Evolutionary conservation across 92 coral and sea anemone species (phyloP).

Genomic region (Umimayanthus kanabou): DNA sequence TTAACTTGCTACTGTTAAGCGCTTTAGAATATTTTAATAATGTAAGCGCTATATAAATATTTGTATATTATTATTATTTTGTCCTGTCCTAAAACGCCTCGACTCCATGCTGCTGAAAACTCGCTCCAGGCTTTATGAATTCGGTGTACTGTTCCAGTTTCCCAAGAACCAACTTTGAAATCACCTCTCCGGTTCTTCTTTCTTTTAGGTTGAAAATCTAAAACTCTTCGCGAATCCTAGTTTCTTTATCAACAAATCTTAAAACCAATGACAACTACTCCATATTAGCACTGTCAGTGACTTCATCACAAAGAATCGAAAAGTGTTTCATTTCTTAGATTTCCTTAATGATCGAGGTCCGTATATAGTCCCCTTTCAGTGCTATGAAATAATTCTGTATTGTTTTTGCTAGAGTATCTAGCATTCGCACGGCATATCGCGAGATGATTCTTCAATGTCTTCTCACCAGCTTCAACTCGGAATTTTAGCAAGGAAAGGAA

Average conservation of each 20-base stretch:
- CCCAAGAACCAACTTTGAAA: too few relatives aligned
- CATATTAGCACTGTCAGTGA: conserved; percentile 13
- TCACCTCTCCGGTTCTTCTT: too few relatives aligned
- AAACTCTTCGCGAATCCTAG: background rate
- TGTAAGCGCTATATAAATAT: too few relatives aligned
- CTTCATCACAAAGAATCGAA: conserved; percentile 6
- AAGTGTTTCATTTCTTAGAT: conserved; percentile 3
- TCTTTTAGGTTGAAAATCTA: too few relatives aligned
- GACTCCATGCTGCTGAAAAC: too few relatives aligned
- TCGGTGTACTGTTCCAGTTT: too few relatives aligned
- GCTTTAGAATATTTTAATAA: too few relatives aligned
- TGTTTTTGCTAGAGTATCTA: conserved; percentile 5
- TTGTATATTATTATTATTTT: too few relatives aligned
- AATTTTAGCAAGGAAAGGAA: conserved; percentile 14
- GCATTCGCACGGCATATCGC: conserved; percentile 1
- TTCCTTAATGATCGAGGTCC: background rate
- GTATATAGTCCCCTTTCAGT: conserved; percentile 1
- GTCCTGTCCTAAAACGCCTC: too few relatives aligned
- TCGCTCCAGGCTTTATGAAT: too few relatives aligned
- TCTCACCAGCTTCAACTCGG: background rate
- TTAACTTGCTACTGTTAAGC: too few relatives aligned
- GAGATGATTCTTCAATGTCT: background rate
- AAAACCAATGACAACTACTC: conserved; percentile 13
- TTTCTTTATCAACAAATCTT: background rate
- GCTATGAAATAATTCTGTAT: conserved; percentile 11